Evolutionary conservation across 2,888 invertebrate species (phyloP).

Genomic region (Hipparchia semele): DNA sequence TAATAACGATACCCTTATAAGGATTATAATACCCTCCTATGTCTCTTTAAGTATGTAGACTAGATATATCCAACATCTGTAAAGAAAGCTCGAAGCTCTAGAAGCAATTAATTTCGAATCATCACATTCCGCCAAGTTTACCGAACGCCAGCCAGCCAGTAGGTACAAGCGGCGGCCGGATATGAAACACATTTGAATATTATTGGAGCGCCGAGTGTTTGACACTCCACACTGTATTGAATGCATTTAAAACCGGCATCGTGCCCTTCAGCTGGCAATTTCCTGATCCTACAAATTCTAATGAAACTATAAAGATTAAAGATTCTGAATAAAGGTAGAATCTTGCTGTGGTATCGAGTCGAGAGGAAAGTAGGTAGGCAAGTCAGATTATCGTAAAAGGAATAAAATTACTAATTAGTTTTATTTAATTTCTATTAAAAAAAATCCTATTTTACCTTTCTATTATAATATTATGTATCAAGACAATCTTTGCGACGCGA

Average conservation of each 20-base stretch:
- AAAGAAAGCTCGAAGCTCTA: background rate
- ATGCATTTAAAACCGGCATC: constrained; percentile 22
- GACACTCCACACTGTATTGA: constrained; percentile 37
- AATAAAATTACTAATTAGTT: too few species aligned
- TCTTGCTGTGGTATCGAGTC: too few species aligned
- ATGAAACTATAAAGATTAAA: constrained; percentile 11
- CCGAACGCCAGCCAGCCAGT: constrained; percentile 15
- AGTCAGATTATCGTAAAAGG: too few species aligned
- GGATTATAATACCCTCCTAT: too few species aligned
- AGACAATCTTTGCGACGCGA: too few species aligned
- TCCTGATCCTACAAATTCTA: constrained; percentile 20
- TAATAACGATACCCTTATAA: too few species aligned
- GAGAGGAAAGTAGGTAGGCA: background rate
- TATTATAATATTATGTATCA: too few species aligned
- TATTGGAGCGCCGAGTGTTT: constrained; percentile 47
- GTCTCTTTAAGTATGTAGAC: background rate
- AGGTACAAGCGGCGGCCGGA: constrained; percentile 44
- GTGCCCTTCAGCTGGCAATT: constrained; percentile 22
- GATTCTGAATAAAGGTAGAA: background rate
- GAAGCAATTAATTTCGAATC: background rate
- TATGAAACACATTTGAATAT: constrained; percentile 59
- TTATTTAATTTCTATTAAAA: too few species aligned
- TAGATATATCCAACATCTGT: background rate
- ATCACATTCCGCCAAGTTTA: constrained; percentile 14
- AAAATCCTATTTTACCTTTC: too few species aligned